Conservation (phyloP, 37 sponge, comb jelly and placozoan species). For the Aplysina aerophoba region DNA sequence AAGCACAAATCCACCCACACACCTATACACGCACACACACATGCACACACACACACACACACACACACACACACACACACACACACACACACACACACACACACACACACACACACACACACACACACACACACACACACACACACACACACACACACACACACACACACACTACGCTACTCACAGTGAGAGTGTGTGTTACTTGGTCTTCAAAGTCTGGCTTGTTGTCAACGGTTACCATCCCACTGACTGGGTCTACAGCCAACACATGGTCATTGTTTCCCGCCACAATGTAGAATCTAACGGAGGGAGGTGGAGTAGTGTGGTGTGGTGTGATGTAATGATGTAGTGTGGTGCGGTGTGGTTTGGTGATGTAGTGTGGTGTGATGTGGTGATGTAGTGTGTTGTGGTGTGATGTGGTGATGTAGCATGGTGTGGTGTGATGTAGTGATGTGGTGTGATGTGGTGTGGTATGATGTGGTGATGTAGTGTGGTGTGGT, state of each 20-base stretch:
- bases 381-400: too few relatives aligned
- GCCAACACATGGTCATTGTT: slow-evolving; percentile 18
- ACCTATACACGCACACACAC: neutral
- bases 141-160: slow-evolving; percentile 35
- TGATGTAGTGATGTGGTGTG: too few relatives aligned
- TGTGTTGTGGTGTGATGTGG: too few relatives aligned
- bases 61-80: too few relatives aligned
- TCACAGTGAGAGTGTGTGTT: neutral
- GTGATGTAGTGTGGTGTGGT: too few relatives aligned
- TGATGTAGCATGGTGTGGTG: too few relatives aligned
- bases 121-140: neutral
- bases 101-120: neutral
- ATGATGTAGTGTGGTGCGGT: too few relatives aligned
- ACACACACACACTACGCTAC: neutral
- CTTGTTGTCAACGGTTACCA: slow-evolving; percentile 19
- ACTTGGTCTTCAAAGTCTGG: slow-evolving; percentile 11
- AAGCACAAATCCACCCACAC: too few relatives aligned
- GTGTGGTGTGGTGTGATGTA: too few relatives aligned
- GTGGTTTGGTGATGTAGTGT: too few relatives aligned
- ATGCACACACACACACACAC: neutral
- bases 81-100: slow-evolving; percentile 39
- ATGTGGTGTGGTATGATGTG: too few relatives aligned
- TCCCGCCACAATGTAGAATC: slow-evolving; percentile 23
- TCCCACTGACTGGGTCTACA: neutral
- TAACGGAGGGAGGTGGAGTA: neutral